Base-by-base conservation (phyloP, 2,888 invertebrate species). In the Ophion ventricosus region DNA sequence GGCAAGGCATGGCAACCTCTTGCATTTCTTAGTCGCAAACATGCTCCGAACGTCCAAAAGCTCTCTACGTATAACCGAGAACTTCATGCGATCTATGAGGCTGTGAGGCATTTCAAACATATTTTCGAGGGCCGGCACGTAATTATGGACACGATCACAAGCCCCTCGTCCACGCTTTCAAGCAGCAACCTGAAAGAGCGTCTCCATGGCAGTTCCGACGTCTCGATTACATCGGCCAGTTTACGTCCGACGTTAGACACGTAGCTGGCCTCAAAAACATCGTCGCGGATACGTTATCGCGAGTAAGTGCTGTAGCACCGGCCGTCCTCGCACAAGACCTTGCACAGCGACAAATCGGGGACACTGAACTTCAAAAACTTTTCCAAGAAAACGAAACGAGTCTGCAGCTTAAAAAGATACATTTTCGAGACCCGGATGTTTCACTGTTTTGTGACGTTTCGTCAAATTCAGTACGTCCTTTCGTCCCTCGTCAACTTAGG, bases 1-100 rank as follows among this genome's bases (percentile, higher is more conserved):
- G n/a, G 14, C 14, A 23, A n/a, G 20, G 54, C 49, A 23, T 90
- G 91, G 90, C 85, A 93, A 84, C 93, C 93, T 0, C 75, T 93
- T 2, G 91, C 90, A 0, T 93, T 93, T 75, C 93, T 91, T 78
- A 93, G 57, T 23, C 35, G 14, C 11, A 59, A 57, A 29, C 59
- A 26, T 1, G 4, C 20, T 0, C 57, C 14, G 5, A 20, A n/a
- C 0, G 20, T 20, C 3, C n/a, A 80, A 80, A 66, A 43, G 64
- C 43, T 78, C 64, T 63, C 86, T 76, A 17, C 61, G 86, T 63
- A 63, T n/a, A 29, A 63, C 35, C 63, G 63, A 5, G 63, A 63
- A n/a, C 29, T 63, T 29, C 17, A 63, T 2, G 63, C 63, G 0
- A 63, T 63, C 35, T 63, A 35, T 3, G 29, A 63, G 4, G 63